Evolutionary conservation across 2,888 invertebrate species (phyloP).

Genomic region (Heliconius hortense): DNA sequence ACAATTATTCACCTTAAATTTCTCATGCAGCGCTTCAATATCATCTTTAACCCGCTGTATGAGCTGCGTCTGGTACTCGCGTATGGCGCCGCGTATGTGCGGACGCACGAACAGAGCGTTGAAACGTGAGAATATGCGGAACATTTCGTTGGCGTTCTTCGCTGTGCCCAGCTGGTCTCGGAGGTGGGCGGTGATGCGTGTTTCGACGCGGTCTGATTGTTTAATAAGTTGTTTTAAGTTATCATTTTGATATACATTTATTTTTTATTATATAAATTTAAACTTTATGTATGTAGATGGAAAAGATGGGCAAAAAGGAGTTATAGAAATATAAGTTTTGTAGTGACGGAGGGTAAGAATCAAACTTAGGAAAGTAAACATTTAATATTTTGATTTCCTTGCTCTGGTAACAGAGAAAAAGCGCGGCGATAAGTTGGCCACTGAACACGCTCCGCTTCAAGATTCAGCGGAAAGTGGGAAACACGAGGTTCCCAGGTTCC

Average conservation of each 20-base stretch:
- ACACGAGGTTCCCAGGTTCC: too few relatives aligned
- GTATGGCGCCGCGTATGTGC: conserved; percentile 98
- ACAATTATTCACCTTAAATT: conserved; percentile 89
- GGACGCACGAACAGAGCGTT: conserved; percentile 99
- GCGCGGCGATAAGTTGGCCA: too few relatives aligned
- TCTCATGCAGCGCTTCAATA: conserved; percentile 98
- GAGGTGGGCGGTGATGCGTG: conserved; percentile 97
- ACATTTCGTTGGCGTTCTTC: conserved; percentile 99
- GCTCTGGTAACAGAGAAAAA: too few relatives aligned
- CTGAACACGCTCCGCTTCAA: too few relatives aligned
- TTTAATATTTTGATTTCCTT: too few relatives aligned
- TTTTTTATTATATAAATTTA: background rate
- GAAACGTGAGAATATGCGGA: conserved; percentile 98
- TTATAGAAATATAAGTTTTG: too few relatives aligned
- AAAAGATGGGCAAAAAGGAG: too few relatives aligned
- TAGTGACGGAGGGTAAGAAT: too few relatives aligned
- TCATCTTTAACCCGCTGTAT: conserved; percentile 99
- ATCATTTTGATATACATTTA: background rate
- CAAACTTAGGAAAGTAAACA: too few relatives aligned
- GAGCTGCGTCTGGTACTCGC: conserved; percentile 99
- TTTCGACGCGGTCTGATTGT: conserved; percentile 93
- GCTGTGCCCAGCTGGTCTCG: conserved; percentile 99
- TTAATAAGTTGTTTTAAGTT: background rate
- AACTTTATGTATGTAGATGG: too few relatives aligned
- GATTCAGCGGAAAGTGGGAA: too few relatives aligned